A percentile compares a stretch with the other conserved stretches of the same genome.
Evolutionary conservation across 2,888 invertebrate genomes (phyloP).

Genomic region (Cheilosia vulpina): DNA sequence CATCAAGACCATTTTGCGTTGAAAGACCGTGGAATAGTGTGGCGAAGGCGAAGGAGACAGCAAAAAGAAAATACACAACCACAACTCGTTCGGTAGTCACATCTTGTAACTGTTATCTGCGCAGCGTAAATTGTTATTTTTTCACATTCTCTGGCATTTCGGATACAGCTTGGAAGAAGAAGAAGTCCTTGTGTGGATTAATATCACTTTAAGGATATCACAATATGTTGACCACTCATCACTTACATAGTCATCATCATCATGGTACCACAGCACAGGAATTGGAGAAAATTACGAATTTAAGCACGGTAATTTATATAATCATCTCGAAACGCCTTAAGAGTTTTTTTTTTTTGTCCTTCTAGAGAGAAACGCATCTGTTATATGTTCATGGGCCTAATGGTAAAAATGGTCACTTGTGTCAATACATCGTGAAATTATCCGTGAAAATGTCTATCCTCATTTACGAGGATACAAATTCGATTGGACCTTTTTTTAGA

Average conservation of each 20-base stretch:
- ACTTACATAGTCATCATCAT: conserved; percentile 82
- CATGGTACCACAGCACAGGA: conserved; percentile 82
- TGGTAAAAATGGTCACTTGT: conserved; percentile 2
- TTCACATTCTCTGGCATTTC: conserved; percentile 2
- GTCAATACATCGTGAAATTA: conserved; percentile 27
- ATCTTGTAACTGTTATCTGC: conserved; percentile 28
- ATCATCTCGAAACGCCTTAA: conserved; percentile 4
- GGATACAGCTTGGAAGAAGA: conserved; percentile 20
- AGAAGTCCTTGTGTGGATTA: conserved; percentile 59
- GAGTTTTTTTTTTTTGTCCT: not conserved
- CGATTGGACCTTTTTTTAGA: not conserved
- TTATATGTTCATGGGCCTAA: not conserved
- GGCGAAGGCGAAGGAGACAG: conserved; percentile 18
- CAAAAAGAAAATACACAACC: conserved; percentile 25
- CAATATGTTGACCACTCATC: conserved; percentile 83
- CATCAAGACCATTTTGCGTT: conserved; percentile 22
- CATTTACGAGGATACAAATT: conserved; percentile 22
- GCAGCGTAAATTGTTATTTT: conserved; percentile 38
- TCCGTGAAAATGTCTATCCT: conserved; percentile 13
- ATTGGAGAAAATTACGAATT: conserved; percentile 83
- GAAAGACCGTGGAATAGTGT: conserved; percentile 34
- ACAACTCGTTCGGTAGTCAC: conserved; percentile 26
- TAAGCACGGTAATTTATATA: conserved; percentile 81
- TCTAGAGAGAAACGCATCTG: conserved; percentile 5
- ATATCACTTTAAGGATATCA: conserved; percentile 70